These are phyloP conservation scores for Catamblyrhynchus diadema DNA, from an alignment of 2,797 vertebrate genomes.

Conservation along the genomic window DNA sequence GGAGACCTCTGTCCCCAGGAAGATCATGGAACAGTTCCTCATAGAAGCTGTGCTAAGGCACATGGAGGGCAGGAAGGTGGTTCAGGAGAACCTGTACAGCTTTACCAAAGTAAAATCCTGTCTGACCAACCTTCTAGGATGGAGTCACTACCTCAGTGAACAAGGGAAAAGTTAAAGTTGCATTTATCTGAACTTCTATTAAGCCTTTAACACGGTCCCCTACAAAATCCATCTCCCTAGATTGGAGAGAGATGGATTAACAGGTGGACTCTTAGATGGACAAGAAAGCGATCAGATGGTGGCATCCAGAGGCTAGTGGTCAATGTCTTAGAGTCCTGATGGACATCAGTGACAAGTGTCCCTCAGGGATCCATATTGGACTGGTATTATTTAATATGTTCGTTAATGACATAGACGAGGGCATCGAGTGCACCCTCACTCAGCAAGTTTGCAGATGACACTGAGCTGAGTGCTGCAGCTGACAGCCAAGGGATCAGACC, in stretches of 20 bases:
- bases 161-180: background rate
- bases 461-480: background rate
- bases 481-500: background rate
- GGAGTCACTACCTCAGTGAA: background rate
- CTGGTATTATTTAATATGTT: background rate
- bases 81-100: background rate
- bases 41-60: background rate
- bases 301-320: background rate
- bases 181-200: background rate
- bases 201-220: background rate
- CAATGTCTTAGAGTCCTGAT: background rate
- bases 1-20: background rate
- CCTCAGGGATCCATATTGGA: background rate
- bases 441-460: background rate
- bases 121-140: background rate
- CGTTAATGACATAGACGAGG: rapidly evolving
- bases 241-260: background rate
- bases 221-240: background rate
- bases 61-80: too few relatives aligned
- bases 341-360: background rate
- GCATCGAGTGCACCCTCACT: background rate
- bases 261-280: background rate
- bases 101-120: background rate
- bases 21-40: background rate
- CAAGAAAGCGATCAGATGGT: background rate